Base-by-base conservation (phyloP, 2,888 invertebrate species). In the Andrena flavipes region DNA sequence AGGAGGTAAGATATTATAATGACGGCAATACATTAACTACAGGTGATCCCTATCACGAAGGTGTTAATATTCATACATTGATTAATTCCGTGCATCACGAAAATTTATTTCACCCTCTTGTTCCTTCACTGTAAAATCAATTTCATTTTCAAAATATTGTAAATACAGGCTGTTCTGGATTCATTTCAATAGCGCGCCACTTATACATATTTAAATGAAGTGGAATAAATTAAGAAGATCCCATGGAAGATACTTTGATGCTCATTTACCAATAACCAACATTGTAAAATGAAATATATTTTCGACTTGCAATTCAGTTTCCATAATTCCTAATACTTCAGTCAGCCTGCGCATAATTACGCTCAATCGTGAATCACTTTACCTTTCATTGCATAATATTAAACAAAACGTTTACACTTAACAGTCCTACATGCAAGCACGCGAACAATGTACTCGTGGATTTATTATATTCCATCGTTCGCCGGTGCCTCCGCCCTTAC, bases 41-140 rank as follows among this genome's bases (percentile, higher is more conserved):
- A 70, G 82, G 82, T 76, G 75, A 49, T 56, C 8, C 80, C 8
- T 33, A 51, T 62, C 48, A 35, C 51, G 29, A 16, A 75, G 56
- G 65, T 67, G 76, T 76, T 81, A 70, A 82, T 82, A 68, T 82
- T 75, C 70, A 80, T 75, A 80, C 60, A 26, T 29, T 64, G 42
- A 75, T 80, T 51, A 80, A 80, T 79, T 67, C 67, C 16, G 26
- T 6, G 23, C 67, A 49, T 0, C 56, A 7, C 51, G 29, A 16
- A 64, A 74, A 80, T 49, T 77, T 42, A 7, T 29, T 33, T 56
- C 29, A 42, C 23, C 59, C n/a, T 3, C 65, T 65, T n/a, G 13
- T 49, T 4, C 33, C 4, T 30, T 62, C 70, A 3, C 20, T 8
- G 20, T n/a, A 8, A 54, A 60, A 78, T 74, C 56, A 74, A 68